Conservation (phyloP, 2,888 invertebrate genomes). For the Cremastobaeus sp. region DNA sequence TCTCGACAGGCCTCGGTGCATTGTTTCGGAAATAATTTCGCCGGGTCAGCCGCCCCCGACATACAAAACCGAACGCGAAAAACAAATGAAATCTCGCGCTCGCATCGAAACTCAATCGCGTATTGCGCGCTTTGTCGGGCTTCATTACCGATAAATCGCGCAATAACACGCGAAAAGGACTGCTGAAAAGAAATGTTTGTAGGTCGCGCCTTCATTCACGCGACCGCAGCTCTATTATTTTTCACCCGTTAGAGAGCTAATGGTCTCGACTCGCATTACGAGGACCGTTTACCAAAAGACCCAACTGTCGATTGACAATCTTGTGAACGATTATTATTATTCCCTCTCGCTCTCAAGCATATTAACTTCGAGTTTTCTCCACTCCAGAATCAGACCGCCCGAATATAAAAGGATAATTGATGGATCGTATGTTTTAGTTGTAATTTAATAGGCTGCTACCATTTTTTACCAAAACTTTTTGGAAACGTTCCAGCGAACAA, state of each 20-base stretch:
- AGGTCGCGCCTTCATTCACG: constrained; percentile 41
- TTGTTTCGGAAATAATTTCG: constrained; percentile 55
- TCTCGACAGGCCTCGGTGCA: constrained; percentile 43
- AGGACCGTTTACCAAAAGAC: constrained; percentile 5
- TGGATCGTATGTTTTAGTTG: no score
- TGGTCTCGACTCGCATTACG: constrained; percentile 21
- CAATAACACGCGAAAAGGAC: constrained; percentile 26
- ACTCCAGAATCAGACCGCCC: no score
- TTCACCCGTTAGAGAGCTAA: constrained; percentile 16
- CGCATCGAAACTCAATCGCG: constrained; percentile 31
- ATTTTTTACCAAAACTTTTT: no score
- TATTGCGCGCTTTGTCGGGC: constrained; percentile 46
- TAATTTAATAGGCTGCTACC: no score
- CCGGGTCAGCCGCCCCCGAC: constrained; percentile 33
- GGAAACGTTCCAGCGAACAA: no score
- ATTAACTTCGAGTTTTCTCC: no score
- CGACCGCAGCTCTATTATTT: constrained; percentile 23
- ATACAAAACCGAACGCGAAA: constrained; percentile 43
- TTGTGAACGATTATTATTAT: no score
- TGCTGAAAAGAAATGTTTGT: constrained; percentile 37
- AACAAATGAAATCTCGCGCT: constrained; percentile 45
- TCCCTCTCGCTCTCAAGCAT: no score
- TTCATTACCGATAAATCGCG: constrained; percentile 54
- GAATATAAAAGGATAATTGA: no score
- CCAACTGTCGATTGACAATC: constrained; percentile 1